phyloP scores from a whole-genome alignment of 1,140 invertebrate genomes.

The Adoxophyes honmai region DNA sequence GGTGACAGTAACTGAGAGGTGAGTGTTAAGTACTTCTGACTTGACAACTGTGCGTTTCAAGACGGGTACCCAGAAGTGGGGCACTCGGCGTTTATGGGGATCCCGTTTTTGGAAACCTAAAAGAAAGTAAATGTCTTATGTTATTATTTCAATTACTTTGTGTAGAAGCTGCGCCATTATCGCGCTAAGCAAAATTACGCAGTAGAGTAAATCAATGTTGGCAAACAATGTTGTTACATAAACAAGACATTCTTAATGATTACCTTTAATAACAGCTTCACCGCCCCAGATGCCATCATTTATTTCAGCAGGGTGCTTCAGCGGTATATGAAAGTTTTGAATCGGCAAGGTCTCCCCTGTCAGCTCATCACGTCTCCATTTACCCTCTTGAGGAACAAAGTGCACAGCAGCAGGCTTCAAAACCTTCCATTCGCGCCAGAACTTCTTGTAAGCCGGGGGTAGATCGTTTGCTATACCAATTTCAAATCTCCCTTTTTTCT shows the following conservation, averaged over 20 bases:
- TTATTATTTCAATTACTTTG: neutral
- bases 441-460: constrained; percentile 92
- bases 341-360: constrained; percentile 84
- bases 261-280: constrained; percentile 91
- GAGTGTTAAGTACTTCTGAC: constrained; percentile 94
- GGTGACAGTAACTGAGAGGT: constrained; percentile 90
- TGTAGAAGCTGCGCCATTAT: neutral
- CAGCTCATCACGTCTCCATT: constrained; percentile 85
- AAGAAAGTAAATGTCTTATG: constrained; percentile 16
- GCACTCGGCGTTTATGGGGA: constrained; percentile 79
- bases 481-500: constrained; percentile 76
- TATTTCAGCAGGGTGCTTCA: constrained; percentile 88
- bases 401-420: constrained; percentile 88
- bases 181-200: neutral
- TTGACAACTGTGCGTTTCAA: constrained; percentile 90
- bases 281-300: constrained; percentile 96
- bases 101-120: constrained; percentile 87
- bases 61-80: constrained; percentile 92
- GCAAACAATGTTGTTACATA: constrained; percentile 13
- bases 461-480: constrained; percentile 81
- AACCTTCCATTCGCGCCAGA: constrained; percentile 91
- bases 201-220: neutral
- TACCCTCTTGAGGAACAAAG: constrained; percentile 86
- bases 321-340: constrained; percentile 88
- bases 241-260: constrained; percentile 1